Evolutionary conservation across 1,140 invertebrate species (phyloP), one percentile per base, ranked within the genome.

Genomic region (Laupala kohalensis): DNA sequence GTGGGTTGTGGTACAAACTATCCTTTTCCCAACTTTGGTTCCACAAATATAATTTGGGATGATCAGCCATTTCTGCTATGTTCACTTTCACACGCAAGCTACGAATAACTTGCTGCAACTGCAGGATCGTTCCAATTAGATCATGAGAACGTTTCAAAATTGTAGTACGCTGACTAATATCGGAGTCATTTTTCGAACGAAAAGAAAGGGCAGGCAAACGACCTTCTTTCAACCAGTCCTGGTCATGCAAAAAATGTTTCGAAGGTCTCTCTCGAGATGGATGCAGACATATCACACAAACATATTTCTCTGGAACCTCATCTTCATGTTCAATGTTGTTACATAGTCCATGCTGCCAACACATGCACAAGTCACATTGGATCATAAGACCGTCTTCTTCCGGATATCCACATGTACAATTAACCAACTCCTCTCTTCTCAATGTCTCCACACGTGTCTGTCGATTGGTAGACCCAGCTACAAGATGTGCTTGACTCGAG

Each of bases 331-430:
- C 87, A 72, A 95, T 93, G 65, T 89, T 88, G 78, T 94, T 92
- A 77, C 94, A 97, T 62, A 87, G 84, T 0, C 92, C 94, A 80
- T 97, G 95, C 80, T 97, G 95, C 95, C 95, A 97, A 79, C 93
- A 95, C 13, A 96, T 81, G 77, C 95, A 97, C 25, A 95, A 83
- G 78, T 97, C 95, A 81, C 95, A 97, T 78, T 83, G 83, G 76
- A 97, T 92, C 94, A 96, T 97, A 4, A 96, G 81, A 4, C 94
- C 95, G 79, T 95, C 94, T 81, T 97, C 95, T 81, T 96, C 94
- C 73, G 86, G 87, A 76, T 85, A 83, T 13, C 86, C 86, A 86
- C 93, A 95, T 25, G 88, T 87, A 79, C 94, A 96, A 80, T 94
- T 93, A 69, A 95, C 93, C 69, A 95, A 89, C 83, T 96, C 93